Percentiles rank a stretch among this genome's conserved stretches.
Conservation (phyloP, 2,797 vertebrate species). For the Ceryle rudis region DNA sequence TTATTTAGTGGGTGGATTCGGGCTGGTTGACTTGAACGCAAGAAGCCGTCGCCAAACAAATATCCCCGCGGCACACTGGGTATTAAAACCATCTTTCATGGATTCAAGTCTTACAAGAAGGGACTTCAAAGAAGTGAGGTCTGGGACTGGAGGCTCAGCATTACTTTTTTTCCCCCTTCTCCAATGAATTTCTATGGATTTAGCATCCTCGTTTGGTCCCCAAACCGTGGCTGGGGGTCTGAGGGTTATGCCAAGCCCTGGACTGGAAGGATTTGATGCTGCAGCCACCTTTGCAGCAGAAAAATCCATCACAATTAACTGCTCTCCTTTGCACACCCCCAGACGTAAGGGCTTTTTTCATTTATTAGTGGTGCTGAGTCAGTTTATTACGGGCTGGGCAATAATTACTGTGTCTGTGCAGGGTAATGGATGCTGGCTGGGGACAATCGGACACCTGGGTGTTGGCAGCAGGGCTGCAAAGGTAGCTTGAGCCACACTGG, state of each 20-base stretch:
- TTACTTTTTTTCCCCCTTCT: neutral
- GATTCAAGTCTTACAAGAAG: constrained; percentile 66
- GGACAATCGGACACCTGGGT: neutral
- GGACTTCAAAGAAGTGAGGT: neutral
- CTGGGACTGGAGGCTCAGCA: neutral
- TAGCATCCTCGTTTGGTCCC: neutral
- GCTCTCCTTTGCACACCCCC: neutral
- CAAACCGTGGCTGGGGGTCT: neutral
- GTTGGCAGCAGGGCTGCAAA: neutral
- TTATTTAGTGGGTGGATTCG: constrained; percentile 60
- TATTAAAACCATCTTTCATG: constrained; percentile 77
- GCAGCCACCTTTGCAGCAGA: neutral
- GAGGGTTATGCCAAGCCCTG: neutral
- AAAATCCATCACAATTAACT: constrained; percentile 60
- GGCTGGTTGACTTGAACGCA: constrained; percentile 63
- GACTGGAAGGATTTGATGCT: neutral
- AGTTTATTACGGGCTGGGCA: constrained; percentile 33
- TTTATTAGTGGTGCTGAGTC: constrained; percentile 52
- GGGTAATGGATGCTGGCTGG: constrained; percentile 38
- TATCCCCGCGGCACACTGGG: constrained; percentile 43
- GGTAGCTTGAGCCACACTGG: neutral
- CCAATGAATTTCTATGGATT: neutral
- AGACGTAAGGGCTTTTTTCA: neutral
- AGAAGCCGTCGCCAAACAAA: constrained; percentile 69
- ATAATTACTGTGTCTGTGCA: constrained; percentile 11